These are phyloP conservation scores for Venturia canescens DNA, from an alignment of 1,140 invertebrate species.

Conservation along the genomic window DNA sequence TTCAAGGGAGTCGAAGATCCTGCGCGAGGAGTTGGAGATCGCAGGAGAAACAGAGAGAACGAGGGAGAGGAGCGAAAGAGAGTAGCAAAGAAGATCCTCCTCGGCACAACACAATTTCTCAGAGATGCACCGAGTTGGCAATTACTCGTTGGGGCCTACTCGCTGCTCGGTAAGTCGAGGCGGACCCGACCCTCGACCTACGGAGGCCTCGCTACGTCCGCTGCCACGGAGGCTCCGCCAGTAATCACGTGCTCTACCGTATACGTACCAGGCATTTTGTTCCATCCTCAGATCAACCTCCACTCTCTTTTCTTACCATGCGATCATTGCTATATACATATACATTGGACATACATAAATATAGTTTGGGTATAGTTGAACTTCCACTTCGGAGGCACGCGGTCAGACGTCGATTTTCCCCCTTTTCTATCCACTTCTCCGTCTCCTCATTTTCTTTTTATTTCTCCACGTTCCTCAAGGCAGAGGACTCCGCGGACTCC, in stretches of 20 bases:
- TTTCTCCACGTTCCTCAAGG: slow-evolving; percentile 21
- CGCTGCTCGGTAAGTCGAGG: slow-evolving; percentile 54
- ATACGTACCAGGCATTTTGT: slow-evolving; percentile 47
- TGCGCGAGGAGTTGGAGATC: not conserved
- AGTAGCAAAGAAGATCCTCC: slow-evolving; percentile 2
- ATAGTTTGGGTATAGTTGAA: not conserved
- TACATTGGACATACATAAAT: not conserved
- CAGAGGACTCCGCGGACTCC: too few relatives aligned
- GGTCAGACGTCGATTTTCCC: slow-evolving; percentile 21
- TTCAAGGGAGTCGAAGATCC: too few relatives aligned
- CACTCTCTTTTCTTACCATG: slow-evolving; percentile 18
- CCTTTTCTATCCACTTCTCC: slow-evolving; percentile 12
- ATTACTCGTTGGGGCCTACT: slow-evolving; percentile 49
- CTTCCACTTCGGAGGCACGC: slow-evolving; percentile 21
- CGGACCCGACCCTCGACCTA: slow-evolving; percentile 54
- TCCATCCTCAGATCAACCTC: slow-evolving; percentile 33
- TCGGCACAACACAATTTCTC: slow-evolving; percentile 21
- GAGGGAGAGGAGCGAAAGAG: too few relatives aligned
- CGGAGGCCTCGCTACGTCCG: slow-evolving; percentile 42
- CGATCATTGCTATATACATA: slow-evolving; percentile 20
- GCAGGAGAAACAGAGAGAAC: not conserved
- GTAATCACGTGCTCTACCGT: slow-evolving; percentile 58
- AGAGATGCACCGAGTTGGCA: slow-evolving; percentile 48
- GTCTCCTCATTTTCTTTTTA: not conserved
- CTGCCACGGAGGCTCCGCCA: slow-evolving; percentile 51